Percentiles rank a stretch among this genome's conserved stretches.
These are phyloP conservation scores for Pangasianodon hypophthalmus DNA, from an alignment of 2,113 vertebrate genomes.

Conservation along the genomic window DNA sequence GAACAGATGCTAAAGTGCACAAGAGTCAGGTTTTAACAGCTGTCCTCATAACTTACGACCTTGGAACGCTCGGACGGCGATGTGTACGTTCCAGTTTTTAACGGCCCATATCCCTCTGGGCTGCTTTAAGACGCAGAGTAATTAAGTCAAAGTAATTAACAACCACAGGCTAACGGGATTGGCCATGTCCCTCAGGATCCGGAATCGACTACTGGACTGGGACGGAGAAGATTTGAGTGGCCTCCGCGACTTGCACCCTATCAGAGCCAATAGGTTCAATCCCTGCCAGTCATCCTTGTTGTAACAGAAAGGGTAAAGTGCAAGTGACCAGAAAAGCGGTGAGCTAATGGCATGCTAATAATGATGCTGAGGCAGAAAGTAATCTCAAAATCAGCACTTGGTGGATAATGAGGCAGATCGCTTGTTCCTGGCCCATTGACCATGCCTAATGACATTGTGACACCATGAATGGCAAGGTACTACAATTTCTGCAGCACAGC, in stretches of 20 bases:
- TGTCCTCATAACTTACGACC: slow-evolving; percentile 37
- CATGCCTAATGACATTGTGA: slow-evolving; percentile 25
- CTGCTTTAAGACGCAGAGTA: slow-evolving; percentile 27
- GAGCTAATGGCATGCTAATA: slow-evolving; percentile 40
- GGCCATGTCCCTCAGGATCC: neutral
- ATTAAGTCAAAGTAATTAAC: slow-evolving; percentile 48
- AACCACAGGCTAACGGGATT: slow-evolving; percentile 22
- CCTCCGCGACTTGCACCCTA: neutral
- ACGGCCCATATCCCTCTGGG: slow-evolving; percentile 18
- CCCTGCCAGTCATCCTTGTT: neutral
- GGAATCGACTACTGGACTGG: neutral
- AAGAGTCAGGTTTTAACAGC: slow-evolving; percentile 28
- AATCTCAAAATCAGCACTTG: slow-evolving; percentile 36
- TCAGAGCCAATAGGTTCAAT: slow-evolving; percentile 2
- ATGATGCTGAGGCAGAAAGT: neutral
- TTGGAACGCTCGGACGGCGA: slow-evolving; percentile 21
- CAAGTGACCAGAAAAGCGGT: slow-evolving; percentile 35
- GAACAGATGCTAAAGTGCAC: slow-evolving; percentile 30
- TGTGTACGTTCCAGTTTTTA: slow-evolving; percentile 31
- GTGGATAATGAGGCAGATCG: slow-evolving; percentile 37
- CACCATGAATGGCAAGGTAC: slow-evolving; percentile 12
- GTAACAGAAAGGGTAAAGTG: slow-evolving; percentile 22
- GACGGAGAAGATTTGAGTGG: neutral
- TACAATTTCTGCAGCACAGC: neutral
- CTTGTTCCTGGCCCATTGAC: slow-evolving; percentile 26